Evolutionary conservation across 23 tunicate species (phyloP).

Genomic region (Oikopleura albicans): DNA sequence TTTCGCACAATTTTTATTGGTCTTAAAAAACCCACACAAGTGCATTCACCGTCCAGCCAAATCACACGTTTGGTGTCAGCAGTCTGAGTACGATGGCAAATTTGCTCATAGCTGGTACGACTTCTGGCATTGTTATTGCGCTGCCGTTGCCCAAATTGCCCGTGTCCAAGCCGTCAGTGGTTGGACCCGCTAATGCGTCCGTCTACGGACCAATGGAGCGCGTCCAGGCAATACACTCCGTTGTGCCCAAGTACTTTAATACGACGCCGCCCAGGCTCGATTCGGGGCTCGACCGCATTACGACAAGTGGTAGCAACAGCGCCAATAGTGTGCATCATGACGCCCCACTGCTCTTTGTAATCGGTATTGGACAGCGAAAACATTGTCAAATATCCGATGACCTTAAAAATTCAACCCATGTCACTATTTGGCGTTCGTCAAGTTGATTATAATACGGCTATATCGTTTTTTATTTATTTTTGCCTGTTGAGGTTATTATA

Average conservation of each 20-base stretch:
- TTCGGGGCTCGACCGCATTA: background rate
- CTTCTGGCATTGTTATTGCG: background rate
- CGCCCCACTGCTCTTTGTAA: background rate
- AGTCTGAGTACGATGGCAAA: conserved; percentile 2
- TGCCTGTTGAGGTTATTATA: too few species aligned
- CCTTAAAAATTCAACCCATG: background rate
- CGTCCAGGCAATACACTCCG: background rate
- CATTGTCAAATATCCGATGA: background rate
- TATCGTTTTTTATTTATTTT: too few species aligned
- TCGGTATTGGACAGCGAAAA: background rate
- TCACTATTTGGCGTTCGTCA: background rate
- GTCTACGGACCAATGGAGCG: background rate
- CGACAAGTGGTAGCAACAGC: background rate
- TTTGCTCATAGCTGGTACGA: conserved; percentile 1
- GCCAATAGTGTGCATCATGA: background rate
- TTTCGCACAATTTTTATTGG: too few species aligned
- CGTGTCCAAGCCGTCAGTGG: background rate
- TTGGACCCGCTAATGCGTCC: background rate
- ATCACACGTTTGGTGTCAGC: background rate
- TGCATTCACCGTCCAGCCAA: background rate
- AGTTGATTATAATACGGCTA: background rate
- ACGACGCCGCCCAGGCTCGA: too few species aligned
- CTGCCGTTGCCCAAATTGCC: background rate
- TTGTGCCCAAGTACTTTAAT: background rate
- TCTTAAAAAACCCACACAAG: too few species aligned